Evolutionary conservation across 2,797 vertebrate genomes (phyloP), one percentile per base, ranked within the genome.

Genomic region (Sebastes iracundus): DNA sequence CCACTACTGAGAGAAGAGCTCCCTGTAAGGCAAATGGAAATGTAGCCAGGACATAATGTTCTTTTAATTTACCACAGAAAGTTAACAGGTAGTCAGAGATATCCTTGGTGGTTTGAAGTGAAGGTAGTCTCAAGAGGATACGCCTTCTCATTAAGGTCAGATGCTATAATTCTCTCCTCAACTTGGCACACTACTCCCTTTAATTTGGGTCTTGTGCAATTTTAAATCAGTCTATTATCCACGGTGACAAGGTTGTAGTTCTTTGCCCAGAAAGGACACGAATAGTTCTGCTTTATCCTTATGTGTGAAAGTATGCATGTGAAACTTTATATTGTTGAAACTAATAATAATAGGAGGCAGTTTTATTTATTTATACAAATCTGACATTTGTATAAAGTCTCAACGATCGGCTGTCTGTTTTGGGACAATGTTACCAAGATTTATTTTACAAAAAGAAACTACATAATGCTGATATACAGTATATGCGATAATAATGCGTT

Each of bases 61-160:
- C 83, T 75, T 78, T 86, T 84, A 86, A 87, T 92, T 91, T 77
- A 86, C 64, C 75, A 72, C 38, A 65, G 74, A 80, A 83, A 78
- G 72, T 80, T 82, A 87, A 78, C 86, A 86, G 84, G 83, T 88
- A 87, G 77, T 80, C 55, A 32, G 68, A 58, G 75, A 80, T 71
- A 63, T 87, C 75, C 77, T 73, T 63, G 20, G 82, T 81, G 89
- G 56, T 82, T 85, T 79, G 59, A 80, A 71, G 81, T 27, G 49
- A 83, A 82, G 68, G 69, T 74, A 56, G 76, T 83, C 87, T 88
- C 80, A 6, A 22, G 82, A 75, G 86, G 73, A 83, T 79, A 25
- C 6, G 30, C 62, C 75, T 64, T 82, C 86, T 88, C 59, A 90
- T 88, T 88, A 72, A 89, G 87, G 88, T 89, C 82, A 91, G 71